These are phyloP conservation scores for Manis pentadactyla DNA, from an alignment of 2,797 vertebrate genomes.

Conservation along the genomic window DNA sequence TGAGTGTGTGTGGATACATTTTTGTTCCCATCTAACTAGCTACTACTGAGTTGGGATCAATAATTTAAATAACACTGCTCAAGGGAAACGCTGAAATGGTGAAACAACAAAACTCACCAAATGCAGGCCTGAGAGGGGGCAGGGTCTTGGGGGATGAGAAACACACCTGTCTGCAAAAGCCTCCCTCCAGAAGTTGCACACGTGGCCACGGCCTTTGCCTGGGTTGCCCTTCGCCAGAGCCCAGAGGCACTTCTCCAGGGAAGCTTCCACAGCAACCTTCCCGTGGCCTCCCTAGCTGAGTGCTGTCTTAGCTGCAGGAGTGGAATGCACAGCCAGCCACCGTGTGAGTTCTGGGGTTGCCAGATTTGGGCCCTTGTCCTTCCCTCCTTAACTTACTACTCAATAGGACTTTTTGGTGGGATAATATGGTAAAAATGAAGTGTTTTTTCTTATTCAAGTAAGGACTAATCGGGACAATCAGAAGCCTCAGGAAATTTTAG, in stretches of 20 bases:
- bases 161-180: background rate
- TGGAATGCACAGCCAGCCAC: background rate
- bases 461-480: background rate
- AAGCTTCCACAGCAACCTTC: background rate
- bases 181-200: background rate
- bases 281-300: background rate
- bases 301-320: background rate
- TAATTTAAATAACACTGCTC: constrained; percentile 22
- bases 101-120: background rate
- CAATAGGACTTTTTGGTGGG: background rate
- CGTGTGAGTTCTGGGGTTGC: background rate
- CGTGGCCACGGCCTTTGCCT: background rate
- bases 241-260: background rate
- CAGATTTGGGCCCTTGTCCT: background rate
- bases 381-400: background rate
- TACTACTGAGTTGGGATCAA: background rate
- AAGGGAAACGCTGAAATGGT: background rate
- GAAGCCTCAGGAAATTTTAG: background rate
- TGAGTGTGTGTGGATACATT: background rate
- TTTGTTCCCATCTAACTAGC: background rate
- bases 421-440: background rate
- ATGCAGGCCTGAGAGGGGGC: background rate
- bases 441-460: background rate
- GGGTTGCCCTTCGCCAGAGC: background rate
- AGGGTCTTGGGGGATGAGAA: background rate